Percentiles rank a stretch among this genome's conserved stretches.
Conservation (phyloP, 2,113 vertebrate genomes). For the Eclectus roratus region DNA sequence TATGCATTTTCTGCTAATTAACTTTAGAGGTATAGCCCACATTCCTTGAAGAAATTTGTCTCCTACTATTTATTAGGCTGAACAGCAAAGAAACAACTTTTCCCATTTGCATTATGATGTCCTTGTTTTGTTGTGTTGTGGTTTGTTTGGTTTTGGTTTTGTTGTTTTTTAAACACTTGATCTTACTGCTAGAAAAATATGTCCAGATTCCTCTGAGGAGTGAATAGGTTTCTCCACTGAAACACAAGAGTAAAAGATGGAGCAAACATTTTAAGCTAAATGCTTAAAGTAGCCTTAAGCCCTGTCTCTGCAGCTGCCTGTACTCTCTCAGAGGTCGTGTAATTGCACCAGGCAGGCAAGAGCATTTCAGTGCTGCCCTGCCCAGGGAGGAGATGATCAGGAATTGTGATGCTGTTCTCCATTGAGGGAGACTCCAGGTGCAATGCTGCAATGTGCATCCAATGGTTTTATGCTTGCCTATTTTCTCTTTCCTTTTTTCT, state of each 20-base stretch:
- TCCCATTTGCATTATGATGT: background rate
- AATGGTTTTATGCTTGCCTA: background rate
- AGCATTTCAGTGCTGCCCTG: background rate
- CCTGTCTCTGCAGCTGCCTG: background rate
- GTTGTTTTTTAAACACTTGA: background rate
- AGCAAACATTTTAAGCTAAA: background rate
- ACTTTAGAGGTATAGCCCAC: background rate
- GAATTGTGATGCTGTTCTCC: background rate
- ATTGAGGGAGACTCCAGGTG: background rate
- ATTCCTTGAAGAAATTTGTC: background rate
- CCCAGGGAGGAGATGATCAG: too few relatives aligned
- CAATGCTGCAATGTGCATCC: fast-evolving
- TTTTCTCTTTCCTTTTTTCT: too few relatives aligned
- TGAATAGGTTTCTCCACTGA: background rate
- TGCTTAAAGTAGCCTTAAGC: background rate
- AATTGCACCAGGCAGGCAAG: background rate
- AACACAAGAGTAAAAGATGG: background rate
- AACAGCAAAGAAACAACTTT: background rate
- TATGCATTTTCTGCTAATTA: slow-evolving; percentile 49
- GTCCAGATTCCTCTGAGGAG: background rate
- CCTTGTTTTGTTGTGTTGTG: background rate
- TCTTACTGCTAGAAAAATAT: background rate
- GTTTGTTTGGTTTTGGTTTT: background rate
- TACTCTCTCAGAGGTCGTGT: background rate
- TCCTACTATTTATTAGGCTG: background rate